Conservation (phyloP, 2,797 vertebrate genomes). For the Sarcophilus harrisii region DNA sequence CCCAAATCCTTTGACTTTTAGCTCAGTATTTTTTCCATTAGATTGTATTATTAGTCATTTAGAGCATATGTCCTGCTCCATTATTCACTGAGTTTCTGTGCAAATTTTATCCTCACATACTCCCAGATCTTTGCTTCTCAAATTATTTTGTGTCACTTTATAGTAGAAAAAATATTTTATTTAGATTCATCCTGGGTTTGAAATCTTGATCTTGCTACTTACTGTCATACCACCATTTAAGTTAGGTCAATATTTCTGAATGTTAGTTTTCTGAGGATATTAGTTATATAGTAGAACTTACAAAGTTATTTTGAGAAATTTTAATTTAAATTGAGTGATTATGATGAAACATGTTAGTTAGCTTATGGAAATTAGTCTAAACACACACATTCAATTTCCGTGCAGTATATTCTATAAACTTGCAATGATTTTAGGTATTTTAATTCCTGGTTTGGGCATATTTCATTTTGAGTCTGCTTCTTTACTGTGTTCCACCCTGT, state of each 20-base stretch:
- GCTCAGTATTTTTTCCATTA: not conserved
- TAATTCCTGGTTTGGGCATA: not conserved
- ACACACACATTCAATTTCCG: not conserved
- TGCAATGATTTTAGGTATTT: not conserved
- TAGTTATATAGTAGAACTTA: not conserved
- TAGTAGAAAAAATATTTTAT: not conserved
- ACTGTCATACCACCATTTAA: not conserved
- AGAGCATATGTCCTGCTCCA: not conserved
- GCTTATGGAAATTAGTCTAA: not conserved
- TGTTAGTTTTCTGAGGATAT: not conserved
- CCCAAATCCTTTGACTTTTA: not conserved
- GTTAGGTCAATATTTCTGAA: slow-evolving; percentile 14
- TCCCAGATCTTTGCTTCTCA: not conserved
- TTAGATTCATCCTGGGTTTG: not conserved
- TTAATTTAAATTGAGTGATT: not conserved
- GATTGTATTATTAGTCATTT: not conserved
- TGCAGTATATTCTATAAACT: not conserved
- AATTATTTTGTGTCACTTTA: not conserved
- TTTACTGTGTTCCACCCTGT: not conserved
- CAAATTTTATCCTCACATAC: not conserved
- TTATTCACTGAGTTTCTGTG: not conserved
- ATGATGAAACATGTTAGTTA: not conserved
- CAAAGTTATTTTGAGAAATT: not conserved
- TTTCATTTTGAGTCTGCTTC: not conserved
- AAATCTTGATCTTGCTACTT: not conserved